Evolutionary conservation across 2,888 invertebrate genomes (phyloP), one percentile per base, ranked within the genome.

Genomic region (Apoda limacodes): DNA sequence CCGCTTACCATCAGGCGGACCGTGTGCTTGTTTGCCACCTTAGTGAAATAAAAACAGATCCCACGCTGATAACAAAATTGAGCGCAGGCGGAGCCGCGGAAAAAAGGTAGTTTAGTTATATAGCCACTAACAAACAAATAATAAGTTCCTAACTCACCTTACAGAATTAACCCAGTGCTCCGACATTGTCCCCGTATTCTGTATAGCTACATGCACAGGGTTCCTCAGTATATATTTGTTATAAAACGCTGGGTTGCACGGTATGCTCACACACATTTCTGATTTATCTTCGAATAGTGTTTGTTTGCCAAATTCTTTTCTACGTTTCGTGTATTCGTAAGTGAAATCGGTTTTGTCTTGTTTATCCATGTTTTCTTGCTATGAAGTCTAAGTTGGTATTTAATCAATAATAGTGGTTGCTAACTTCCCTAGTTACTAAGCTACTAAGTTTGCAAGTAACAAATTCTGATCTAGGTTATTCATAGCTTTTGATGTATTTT

Each of bases 281-380:
- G 85, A 83, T 50, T 83, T 84, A 49, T 89, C 88, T 37, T 83
- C 82, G 55, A 93, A 92, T 25, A 85, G 58, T 28, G 86, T 85
- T 50, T 89, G 88, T 43, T 83, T 81, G 1, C 92, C 92, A 58
- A 89, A 92, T 39, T 87, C 82, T 41, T 81, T 82, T 22, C 92
- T 83, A 43, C 85, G 86, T 60, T 85, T 89, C 37, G 87, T 85
- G 54, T 90, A 91, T 56, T 78, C 78, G 42, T 71, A 76, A 1
- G 58, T 60, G 1, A 70, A 32, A 46, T 76, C 76, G 7, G 40
- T 39, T 53, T 72, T 75, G 35, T 80, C 76, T 32, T 56, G 55
- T 44, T 67, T 75, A 21, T 76, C 75, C 59, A 71, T 70, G 33
- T 36, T 39, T 24, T 28, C 32, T 36, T 35, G 34, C 38, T 42